Base-by-base conservation (phyloP, 2,797 vertebrate genomes). In the Falco biarmicus region DNA sequence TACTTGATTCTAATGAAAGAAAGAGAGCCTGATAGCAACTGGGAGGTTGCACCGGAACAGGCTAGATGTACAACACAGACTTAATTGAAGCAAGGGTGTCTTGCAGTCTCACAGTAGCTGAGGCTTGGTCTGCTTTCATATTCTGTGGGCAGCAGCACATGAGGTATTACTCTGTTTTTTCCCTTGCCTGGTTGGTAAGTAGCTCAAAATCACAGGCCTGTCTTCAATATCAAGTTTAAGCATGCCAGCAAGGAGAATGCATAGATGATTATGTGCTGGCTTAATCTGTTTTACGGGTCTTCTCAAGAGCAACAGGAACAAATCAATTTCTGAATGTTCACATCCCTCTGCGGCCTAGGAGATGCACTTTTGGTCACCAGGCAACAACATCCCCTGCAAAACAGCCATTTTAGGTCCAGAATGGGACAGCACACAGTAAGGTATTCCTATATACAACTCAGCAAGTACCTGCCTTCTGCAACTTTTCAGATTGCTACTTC, bases 1-100 rank as follows among this genome's bases (percentile, higher is more conserved):
- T 98, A 97, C 97, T 98, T 98, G 97, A 97, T 98, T 98, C 97
- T 98, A 98, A 98, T 98, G 98, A 98, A 98, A 98, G 98, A 98
- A 98, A 97, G 96, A 96, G 97, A 98, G 97, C 96, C 97, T 97
- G 98, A 98, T 98, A 97, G 97, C 97, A 97, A 98, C 97, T 97
- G 96, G 97, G 97, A 98, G 97, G 95, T 97, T 97, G 87, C 86
- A 97, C 84, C 54, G 80, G 97, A 97, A 97, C 94, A 95, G 96
- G 96, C 95, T 96, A 96, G 97, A 97, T 93, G 93, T 84, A 89
- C 84, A 93, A 95, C 92, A 95, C 87, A 97, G 95, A 90, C 96
- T 96, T 98, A 97, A 97, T 85, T 97, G 97, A 97, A 97, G 95
- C 95, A 96, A 87, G 86, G 93, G 86, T 96, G 93, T 95, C 90